Conservation (phyloP, 23 tunicate species). For the Corella eumyota region DNA sequence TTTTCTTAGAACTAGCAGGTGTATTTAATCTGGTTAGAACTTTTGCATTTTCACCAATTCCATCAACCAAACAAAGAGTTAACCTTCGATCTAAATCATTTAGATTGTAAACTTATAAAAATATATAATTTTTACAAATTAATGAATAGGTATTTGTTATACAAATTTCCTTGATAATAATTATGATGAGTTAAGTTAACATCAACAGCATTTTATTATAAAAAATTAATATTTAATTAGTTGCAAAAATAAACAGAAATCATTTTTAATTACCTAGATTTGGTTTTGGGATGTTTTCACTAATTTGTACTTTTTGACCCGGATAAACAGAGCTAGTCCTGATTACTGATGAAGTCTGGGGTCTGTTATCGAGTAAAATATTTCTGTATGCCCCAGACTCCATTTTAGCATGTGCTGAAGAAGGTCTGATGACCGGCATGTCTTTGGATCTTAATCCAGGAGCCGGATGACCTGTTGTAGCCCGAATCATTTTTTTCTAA, state of each 20-base stretch:
- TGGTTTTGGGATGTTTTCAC: too few species aligned
- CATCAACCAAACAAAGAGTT: slow-evolving; percentile 48
- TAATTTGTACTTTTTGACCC: too few species aligned
- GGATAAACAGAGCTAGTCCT: too few species aligned
- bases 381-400: slow-evolving; percentile 21
- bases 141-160: neutral
- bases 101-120: neutral
- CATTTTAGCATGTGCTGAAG: slow-evolving; percentile 61
- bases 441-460: neutral
- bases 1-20: slow-evolving; percentile 43
- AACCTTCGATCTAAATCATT: slow-evolving; percentile 41
- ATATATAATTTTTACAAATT: neutral
- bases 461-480: slow-evolving; percentile 29
- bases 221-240: neutral
- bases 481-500: slow-evolving; percentile 28
- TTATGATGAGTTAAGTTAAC: too few species aligned
- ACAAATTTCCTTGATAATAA: neutral
- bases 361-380: slow-evolving; percentile 6
- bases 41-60: slow-evolving; percentile 66
- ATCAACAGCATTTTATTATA: too few species aligned
- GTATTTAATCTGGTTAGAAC: slow-evolving; percentile 62
- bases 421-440: slow-evolving; percentile 33
- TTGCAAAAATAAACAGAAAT: neutral
- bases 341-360: slow-evolving; percentile 5
- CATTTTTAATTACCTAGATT: neutral